A percentile compares a stretch with the other conserved stretches of the same genome.
phyloP scores from a whole-genome alignment of 2,797 vertebrate genomes.

The Dermochelys coriacea region DNA sequence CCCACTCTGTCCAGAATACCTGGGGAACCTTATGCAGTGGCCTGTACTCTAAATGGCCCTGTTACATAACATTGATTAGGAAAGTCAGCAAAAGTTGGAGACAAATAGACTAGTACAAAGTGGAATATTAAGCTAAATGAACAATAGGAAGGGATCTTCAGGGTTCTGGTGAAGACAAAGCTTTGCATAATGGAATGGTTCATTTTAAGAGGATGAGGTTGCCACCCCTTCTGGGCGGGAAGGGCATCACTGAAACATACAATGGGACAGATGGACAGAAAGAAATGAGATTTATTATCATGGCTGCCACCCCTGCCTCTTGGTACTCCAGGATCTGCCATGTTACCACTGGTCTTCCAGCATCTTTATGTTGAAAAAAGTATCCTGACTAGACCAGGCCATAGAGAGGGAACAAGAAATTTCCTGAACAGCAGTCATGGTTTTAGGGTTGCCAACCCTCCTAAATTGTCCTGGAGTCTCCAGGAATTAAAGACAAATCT shows the following conservation, averaged over 20 bases:
- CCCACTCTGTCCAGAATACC: neutral
- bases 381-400: neutral
- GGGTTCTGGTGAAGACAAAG: neutral
- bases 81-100: neutral
- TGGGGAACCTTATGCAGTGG: neutral
- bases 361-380: neutral
- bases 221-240: neutral
- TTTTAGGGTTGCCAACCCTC: neutral
- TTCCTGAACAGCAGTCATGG: slow-evolving; percentile 23
- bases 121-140: neutral
- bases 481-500: neutral
- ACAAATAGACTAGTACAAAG: neutral
- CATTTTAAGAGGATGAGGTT: neutral
- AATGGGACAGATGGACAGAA: neutral
- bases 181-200: neutral
- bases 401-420: neutral
- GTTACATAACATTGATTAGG: neutral
- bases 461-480: neutral
- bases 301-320: neutral
- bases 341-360: neutral
- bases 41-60: neutral
- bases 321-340: neutral
- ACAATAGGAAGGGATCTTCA: neutral
- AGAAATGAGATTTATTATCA: neutral
- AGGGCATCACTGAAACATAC: neutral